Evolutionary conservation across 2,797 vertebrate species (phyloP).

Genomic region (Holocentrus rufus): DNA sequence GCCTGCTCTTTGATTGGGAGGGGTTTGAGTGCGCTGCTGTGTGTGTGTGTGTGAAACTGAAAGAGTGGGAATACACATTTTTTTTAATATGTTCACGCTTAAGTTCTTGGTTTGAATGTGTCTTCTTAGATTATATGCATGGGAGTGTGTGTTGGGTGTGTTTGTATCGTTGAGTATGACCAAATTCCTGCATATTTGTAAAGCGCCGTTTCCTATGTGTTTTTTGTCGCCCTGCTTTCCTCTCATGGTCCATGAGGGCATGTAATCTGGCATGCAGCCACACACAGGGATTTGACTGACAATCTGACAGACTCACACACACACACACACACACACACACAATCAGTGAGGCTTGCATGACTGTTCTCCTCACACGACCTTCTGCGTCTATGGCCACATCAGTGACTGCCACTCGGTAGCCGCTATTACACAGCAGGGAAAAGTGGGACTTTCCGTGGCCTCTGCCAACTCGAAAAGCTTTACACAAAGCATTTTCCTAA

Average conservation of each 20-base stretch:
- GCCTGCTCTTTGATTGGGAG: conserved; percentile 53
- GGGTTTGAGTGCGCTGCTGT: conserved; percentile 48
- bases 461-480: background rate
- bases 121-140: conserved; percentile 23
- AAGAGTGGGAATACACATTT: conserved; percentile 18
- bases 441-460: background rate
- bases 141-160: background rate
- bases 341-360: conserved; percentile 35
- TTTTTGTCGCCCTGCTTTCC: conserved; percentile 64
- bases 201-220: conserved; percentile 31
- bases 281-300: conserved; percentile 20
- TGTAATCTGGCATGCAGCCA: conserved; percentile 62
- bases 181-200: conserved; percentile 31
- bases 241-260: conserved; percentile 56
- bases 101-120: conserved; percentile 12
- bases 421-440: background rate
- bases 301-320: conserved; percentile 8
- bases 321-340: conserved; percentile 24
- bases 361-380: conserved; percentile 46
- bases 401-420: conserved; percentile 18
- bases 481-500: background rate
- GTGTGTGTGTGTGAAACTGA: conserved; percentile 27
- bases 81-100: conserved; percentile 43
- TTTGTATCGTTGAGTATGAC: conserved; percentile 27
- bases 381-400: conserved; percentile 25